Conservation (phyloP, 2,888 invertebrate species). For the Acanthococcus lagerstroemiae region DNA sequence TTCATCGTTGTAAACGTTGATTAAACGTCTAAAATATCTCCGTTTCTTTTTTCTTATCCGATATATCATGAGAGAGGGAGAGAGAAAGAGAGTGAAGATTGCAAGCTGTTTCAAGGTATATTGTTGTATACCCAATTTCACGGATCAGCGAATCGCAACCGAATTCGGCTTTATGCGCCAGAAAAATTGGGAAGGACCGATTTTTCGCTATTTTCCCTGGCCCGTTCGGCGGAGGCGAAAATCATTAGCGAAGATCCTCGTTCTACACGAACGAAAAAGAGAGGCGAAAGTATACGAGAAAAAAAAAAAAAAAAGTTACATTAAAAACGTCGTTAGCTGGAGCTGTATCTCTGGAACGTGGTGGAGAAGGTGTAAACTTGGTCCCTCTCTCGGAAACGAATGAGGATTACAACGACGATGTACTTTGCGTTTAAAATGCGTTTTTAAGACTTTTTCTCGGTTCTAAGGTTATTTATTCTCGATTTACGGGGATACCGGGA, state of each 20-base stretch:
- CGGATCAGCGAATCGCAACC: background rate
- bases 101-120: too few species aligned
- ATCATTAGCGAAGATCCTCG: conserved; percentile 1
- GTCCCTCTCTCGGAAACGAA: conserved; percentile 2
- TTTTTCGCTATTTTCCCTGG: background rate
- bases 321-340: conserved; percentile 7
- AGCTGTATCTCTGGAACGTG: background rate
- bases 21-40: background rate
- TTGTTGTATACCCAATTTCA: conserved; percentile 3
- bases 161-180: background rate
- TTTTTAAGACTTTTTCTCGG: conserved; percentile 6
- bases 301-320: background rate
- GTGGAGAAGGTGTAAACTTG: conserved; percentile 4
- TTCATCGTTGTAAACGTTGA: background rate
- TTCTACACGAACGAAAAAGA: background rate
- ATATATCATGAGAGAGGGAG: background rate
- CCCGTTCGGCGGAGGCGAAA: background rate
- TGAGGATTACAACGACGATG: conserved; percentile 8
- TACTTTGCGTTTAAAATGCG: conserved; percentile 9
- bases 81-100: background rate
- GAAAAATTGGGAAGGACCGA: background rate
- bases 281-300: background rate
- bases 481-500: conserved; percentile 3
- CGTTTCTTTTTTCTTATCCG: background rate
- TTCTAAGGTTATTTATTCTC: conserved; percentile 8